A percentile compares a stretch with the other conserved stretches of the same genome.
phyloP scores from a whole-genome alignment of 2,888 invertebrate genomes.

The Gymnosoma rotundatum region DNA sequence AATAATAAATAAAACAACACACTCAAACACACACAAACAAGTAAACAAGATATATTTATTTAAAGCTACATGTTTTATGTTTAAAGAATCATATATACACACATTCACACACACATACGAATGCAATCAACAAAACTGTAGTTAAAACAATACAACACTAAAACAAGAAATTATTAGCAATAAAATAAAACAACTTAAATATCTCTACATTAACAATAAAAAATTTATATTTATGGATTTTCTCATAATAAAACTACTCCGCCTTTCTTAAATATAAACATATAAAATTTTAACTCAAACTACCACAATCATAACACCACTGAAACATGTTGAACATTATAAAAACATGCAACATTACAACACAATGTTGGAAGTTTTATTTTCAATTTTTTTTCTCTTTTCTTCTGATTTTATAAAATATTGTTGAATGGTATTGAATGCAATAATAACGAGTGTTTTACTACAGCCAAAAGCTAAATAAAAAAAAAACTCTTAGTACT shows the following conservation, averaged over 20 bases:
- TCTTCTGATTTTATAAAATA: constrained; percentile 53
- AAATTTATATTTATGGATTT: constrained; percentile 14
- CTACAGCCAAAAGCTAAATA: constrained; percentile 43
- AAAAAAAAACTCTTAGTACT: constrained; percentile 19
- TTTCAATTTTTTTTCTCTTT: constrained; percentile 2
- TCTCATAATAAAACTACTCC: constrained; percentile 6
- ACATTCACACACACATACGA: background rate
- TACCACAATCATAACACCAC: constrained; percentile 35
- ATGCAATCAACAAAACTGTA: background rate
- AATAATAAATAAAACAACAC: background rate
- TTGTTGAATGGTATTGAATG: constrained; percentile 63
- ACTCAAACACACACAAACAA: constrained; percentile 6
- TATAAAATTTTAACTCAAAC: constrained; percentile 2
- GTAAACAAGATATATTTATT: background rate
- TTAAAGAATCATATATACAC: background rate
- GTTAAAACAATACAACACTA: background rate
- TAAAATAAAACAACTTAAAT: constrained; percentile 15
- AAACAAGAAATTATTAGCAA: constrained; percentile 37
- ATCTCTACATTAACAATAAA: constrained; percentile 12
- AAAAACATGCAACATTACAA: constrained; percentile 67
- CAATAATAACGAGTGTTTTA: constrained; percentile 56
- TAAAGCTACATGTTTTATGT: background rate
- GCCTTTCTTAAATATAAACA: constrained; percentile 31
- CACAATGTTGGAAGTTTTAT: constrained; percentile 46
- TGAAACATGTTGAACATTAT: constrained; percentile 67